Base-by-base conservation (phyloP, 2,888 invertebrate species). In the Argyresthia albistria region DNA sequence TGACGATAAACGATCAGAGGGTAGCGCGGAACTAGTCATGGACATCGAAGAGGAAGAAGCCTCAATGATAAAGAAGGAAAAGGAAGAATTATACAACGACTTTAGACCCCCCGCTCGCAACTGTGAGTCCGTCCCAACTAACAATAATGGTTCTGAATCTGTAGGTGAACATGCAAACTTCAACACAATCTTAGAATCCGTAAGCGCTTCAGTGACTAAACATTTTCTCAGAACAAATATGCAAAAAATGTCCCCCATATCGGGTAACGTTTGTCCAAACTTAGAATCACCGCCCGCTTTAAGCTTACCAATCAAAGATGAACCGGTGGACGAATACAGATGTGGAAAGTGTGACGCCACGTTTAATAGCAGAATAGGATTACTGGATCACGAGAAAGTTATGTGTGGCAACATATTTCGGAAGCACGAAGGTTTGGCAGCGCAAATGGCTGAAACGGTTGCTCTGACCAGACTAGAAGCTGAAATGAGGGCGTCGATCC, bases 401-500 rank as follows among this genome's bases (percentile, higher is more conserved):
- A 71, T 89, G 16, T 90, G 90, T 61, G 89, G 89, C 16, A 84
- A 78, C 59, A 60, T 88, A 54, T 90, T 90, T 60, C 75, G 89
- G 59, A 89, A 91, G 69, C 92, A 92, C 61, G 93, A 93, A 80
- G 92, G 93, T n/a, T 76, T 93, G 57, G 92, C 93, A n/a, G 93
- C 93, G 45, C 94, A 94, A 70, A 87, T 94, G 48, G 92, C 93
- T 59, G 92, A 93, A 66, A 91, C 91, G 15, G 80, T 90, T 55
- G 88, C 89, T 65, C 88, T 81, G 61, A 91, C 84, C 57, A 78
- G 89, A 62, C 61, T 82, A 59, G 88, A 87, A 65, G 80, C 82
- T 4, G 88, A 88, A 68, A 80, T 86, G 66, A 76, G 80, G 39
- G 88, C 84, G 43, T 81, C 81, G 7, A 78, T 88, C 50, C 89